phyloP scores from a whole-genome alignment of 2,888 invertebrate species.

The Drosophila anomalata region DNA sequence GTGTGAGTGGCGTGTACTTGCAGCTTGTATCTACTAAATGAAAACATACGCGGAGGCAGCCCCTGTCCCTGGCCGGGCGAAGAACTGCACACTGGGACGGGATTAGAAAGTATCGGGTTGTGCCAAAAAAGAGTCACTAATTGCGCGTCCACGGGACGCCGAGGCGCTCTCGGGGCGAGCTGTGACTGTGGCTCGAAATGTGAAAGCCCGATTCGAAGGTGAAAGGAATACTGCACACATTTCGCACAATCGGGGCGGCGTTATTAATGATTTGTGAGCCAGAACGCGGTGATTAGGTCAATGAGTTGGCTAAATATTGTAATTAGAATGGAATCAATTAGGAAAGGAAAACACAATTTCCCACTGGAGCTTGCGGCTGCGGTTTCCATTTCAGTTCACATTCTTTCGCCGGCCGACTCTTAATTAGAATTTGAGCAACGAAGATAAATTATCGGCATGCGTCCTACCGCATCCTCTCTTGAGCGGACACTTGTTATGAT shows the following conservation, averaged over 20 bases:
- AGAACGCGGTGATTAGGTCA: conserved; percentile 25
- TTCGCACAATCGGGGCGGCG: conserved; percentile 33
- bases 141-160: conserved; percentile 15
- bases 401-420: no score
- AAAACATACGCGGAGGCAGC: conserved; percentile 71
- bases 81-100: conserved; percentile 44
- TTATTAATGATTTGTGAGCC: conserved; percentile 43
- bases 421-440: not conserved
- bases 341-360: conserved; percentile 29
- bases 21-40: conserved; percentile 76
- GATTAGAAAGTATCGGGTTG: conserved; percentile 40
- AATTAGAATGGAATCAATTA: conserved; percentile 42
- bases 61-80: conserved; percentile 34
- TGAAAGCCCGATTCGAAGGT: conserved; percentile 38
- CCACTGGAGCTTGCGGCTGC: not conserved
- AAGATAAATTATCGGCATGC: not conserved
- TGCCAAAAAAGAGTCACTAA: conserved; percentile 29
- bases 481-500: not conserved
- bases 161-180: no score
- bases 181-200: conserved; percentile 10
- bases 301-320: conserved; percentile 41
- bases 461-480: not conserved
- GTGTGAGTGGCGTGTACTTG: conserved; percentile 44
- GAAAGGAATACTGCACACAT: conserved; percentile 23
- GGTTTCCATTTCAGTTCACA: not conserved